Conservation (phyloP, 2,113 vertebrate genomes). For the Orycteropus afer region DNA sequence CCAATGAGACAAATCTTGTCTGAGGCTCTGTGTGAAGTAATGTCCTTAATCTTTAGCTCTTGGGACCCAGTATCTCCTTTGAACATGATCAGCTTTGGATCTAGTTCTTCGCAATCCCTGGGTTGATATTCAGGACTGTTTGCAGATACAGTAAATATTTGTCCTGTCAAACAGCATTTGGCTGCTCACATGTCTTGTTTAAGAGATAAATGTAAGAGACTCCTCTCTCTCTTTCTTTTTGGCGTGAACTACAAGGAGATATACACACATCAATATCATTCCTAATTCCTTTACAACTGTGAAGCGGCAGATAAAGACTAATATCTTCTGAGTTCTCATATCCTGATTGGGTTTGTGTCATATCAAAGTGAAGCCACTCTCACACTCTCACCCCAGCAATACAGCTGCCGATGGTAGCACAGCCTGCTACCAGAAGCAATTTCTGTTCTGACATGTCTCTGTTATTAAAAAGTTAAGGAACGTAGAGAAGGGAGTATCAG, state of each 20-base stretch:
- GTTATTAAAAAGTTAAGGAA: slow-evolving; percentile 61
- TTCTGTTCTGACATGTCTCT: slow-evolving; percentile 55
- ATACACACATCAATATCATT: background rate
- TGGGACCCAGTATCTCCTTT: background rate
- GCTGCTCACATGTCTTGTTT: slow-evolving; percentile 59
- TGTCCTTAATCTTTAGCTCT: slow-evolving; percentile 32
- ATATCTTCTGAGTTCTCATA: slow-evolving; percentile 42
- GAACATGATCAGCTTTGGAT: slow-evolving; percentile 11
- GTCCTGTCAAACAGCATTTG: slow-evolving; percentile 63
- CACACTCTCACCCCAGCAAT: background rate
- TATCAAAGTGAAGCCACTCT: background rate
- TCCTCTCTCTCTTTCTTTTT: background rate
- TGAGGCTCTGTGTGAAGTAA: background rate
- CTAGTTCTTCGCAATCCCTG: background rate
- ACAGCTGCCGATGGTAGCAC: background rate
- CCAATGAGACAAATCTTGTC: background rate
- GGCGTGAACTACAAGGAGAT: background rate
- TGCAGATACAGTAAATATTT: slow-evolving; percentile 66
- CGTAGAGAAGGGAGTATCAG: slow-evolving; percentile 26
- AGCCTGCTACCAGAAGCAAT: slow-evolving; percentile 35
- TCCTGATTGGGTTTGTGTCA: slow-evolving; percentile 48
- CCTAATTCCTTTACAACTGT: slow-evolving; percentile 13
- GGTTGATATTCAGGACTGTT: background rate
- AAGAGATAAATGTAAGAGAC: slow-evolving; percentile 44
- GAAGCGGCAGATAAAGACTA: slow-evolving; percentile 25